Evolutionary conservation across 2,113 vertebrate genomes (phyloP), one percentile per base, ranked within the genome.

Genomic region (Phalacrocorax pelagicus): DNA sequence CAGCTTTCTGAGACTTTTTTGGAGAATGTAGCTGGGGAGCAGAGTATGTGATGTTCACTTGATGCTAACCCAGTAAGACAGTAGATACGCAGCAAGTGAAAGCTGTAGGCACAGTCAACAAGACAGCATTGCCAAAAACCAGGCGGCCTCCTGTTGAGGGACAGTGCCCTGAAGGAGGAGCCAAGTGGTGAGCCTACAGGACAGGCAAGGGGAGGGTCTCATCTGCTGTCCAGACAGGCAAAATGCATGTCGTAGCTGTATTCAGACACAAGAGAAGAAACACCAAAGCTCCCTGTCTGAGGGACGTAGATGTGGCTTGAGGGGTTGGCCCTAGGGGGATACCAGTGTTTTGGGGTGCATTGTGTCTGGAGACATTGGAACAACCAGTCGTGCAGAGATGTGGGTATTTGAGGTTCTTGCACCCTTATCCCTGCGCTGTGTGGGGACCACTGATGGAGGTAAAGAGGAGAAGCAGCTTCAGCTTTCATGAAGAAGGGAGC

Each of bases 311-410:
- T 22, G 6, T 0, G 1, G 30, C 72, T 34, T 34, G n/a, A 70
- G 62, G 47, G 46, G 8, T 0, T n/a, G 34, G 22, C 38, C 57
- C n/a, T 4, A 19, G 46, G 55, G 52, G 19, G 30, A 23, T 49
- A 15, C 9, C 4, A 4, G 29, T 1, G 27, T 46, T 88, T 29
- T 47, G 81, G 62, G 51, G 52, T 51, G 30, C 44, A 36, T 36
- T 1, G 4, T 9, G 14, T 24, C 11, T 55, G 77, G 17, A 29
- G 51, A 27, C 49, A 18, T 7, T 52, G 46, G 44, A 23, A 7
- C 8, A 83, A 30, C 29, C 1, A 1, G 38, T 1, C 1, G 0
- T 10, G 40, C 11, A 26, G 30, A n/a, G 24, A 57, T 38, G 30
- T 15, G 51, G 58, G 4, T 71, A 12, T 17, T 51, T 15, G 77